Base-by-base conservation (phyloP, 1,140 invertebrate species). In the Arctopsyche grandis region DNA sequence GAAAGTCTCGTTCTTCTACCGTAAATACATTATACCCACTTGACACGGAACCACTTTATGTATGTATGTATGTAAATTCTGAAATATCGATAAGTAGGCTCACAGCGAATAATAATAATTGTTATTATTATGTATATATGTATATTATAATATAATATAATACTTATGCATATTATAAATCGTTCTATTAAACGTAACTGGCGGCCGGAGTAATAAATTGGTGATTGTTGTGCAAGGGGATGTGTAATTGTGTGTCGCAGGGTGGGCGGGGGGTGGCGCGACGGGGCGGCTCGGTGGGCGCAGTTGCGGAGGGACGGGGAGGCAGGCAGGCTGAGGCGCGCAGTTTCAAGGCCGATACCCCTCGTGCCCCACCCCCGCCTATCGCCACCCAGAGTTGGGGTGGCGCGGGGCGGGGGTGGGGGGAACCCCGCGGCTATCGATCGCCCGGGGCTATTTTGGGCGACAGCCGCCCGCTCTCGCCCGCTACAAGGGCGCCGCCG, bases 401-500 rank as follows among this genome's bases (percentile, higher is more conserved):
- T 52, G 48, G 48, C 4, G 24, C 5, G 63, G 24, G 63, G 9
- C 63, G 63, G 63, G 21, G 63, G 63, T n/a, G n/a, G 5, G 63
- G 22, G 9, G 46, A 48, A 10, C 71, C 48, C 71, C 71, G 71
- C 71, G 71, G 71, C 74, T 76, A 76, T 76, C 74, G 74, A 76
- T 76, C 74, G 74, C 19, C 74, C 56, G 4, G 56, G 43, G 74
- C 74, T 76, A 76, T 76, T 76, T 76, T 76, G 56, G 74, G 74
- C 24, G 44, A 76, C 74, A 76, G 74, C 74, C n/a, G n/a, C n/a
- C n/a, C n/a, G n/a, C n/a, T n/a, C 29, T 38, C 74, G 74, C 74
- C 56, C 74, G 74, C 74, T 48, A 76, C 74, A 76, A 76, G 74
- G 74, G 74, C 74, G 74, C 74, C 74, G 74, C 56, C 74, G 26